Conservation (phyloP, 2,888 invertebrate genomes). For the Sarcophaga variegata region DNA sequence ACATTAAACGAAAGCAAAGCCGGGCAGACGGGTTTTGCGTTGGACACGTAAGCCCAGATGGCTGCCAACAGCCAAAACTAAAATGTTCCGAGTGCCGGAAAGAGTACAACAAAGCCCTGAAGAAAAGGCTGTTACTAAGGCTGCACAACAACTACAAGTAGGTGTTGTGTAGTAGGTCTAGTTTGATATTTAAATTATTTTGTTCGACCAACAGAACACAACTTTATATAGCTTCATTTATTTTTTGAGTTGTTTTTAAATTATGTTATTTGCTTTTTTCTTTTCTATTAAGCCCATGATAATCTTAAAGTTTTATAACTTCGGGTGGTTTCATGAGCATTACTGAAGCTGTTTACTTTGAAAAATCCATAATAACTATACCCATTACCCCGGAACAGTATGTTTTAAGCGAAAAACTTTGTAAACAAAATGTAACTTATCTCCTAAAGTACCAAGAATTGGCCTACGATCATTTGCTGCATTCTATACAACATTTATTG, state of each 20-base stretch:
- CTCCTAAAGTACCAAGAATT: conserved; percentile 79
- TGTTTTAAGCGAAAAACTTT: conserved; percentile 82
- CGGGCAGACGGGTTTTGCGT: conserved; percentile 78
- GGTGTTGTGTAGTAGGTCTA: conserved; percentile 1
- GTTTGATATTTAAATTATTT: neutral
- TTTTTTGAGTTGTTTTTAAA: neutral
- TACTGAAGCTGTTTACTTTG: conserved; percentile 83
- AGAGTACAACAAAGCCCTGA: conserved; percentile 84
- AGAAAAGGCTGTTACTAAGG: conserved; percentile 84
- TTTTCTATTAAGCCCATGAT: conserved; percentile 81
- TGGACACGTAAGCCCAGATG: conserved; percentile 90
- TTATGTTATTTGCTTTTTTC: neutral
- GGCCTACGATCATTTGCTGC: conserved; percentile 79
- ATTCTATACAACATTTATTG: conserved; percentile 80
- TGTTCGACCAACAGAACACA: conserved; percentile 76
- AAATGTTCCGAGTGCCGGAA: conserved; percentile 87
- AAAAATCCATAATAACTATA: conserved; percentile 83
- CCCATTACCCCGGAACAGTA: conserved; percentile 83
- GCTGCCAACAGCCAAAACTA: conserved; percentile 90
- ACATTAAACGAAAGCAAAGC: conserved; percentile 73
- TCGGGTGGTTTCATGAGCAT: conserved; percentile 84
- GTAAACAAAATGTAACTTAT: conserved; percentile 80
- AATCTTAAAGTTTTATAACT: conserved; percentile 84
- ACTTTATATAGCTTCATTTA: conserved; percentile 32
- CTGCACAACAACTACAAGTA: conserved; percentile 87